Conservation (phyloP, 2,113 vertebrate genomes). For the Oncorhynchus tshawytscha region DNA sequence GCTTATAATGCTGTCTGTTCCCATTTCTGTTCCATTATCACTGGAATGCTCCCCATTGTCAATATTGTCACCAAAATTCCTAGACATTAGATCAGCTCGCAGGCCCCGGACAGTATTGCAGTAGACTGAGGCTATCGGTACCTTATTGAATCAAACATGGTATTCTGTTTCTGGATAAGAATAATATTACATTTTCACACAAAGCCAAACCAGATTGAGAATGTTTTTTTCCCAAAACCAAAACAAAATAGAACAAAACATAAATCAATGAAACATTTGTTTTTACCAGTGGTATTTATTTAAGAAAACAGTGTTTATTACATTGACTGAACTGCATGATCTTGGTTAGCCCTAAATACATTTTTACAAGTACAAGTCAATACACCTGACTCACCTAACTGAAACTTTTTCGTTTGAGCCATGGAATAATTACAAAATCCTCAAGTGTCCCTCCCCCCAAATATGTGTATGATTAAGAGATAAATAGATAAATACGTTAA, state of each 20-base stretch:
- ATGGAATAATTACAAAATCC: slow-evolving; percentile 73
- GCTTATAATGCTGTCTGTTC: too few species aligned
- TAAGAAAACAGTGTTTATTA: slow-evolving; percentile 77
- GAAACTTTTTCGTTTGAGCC: slow-evolving; percentile 61
- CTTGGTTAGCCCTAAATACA: slow-evolving; percentile 74
- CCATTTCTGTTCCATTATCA: too few species aligned
- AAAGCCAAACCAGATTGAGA: too few species aligned
- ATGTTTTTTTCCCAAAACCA: too few species aligned
- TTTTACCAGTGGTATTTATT: slow-evolving; percentile 74
- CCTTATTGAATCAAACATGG: too few species aligned
- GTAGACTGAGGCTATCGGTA: too few species aligned
- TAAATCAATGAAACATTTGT: background rate
- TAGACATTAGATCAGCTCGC: too few species aligned
- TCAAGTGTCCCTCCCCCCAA: slow-evolving; percentile 55
- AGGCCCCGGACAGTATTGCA: too few species aligned
- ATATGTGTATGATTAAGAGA: slow-evolving; percentile 64
- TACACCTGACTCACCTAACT: slow-evolving; percentile 68
- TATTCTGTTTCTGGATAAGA: too few species aligned
- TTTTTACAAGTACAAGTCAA: slow-evolving; percentile 77
- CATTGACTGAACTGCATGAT: slow-evolving; percentile 71
- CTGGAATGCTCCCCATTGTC: too few species aligned
- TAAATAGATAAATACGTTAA: slow-evolving; percentile 80
- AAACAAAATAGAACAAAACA: background rate
- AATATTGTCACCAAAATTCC: too few species aligned
- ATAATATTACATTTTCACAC: too few species aligned